Evolutionary conservation across 1,140 invertebrate genomes (phyloP).

Genomic region (Meloidogyne hapla): DNA sequence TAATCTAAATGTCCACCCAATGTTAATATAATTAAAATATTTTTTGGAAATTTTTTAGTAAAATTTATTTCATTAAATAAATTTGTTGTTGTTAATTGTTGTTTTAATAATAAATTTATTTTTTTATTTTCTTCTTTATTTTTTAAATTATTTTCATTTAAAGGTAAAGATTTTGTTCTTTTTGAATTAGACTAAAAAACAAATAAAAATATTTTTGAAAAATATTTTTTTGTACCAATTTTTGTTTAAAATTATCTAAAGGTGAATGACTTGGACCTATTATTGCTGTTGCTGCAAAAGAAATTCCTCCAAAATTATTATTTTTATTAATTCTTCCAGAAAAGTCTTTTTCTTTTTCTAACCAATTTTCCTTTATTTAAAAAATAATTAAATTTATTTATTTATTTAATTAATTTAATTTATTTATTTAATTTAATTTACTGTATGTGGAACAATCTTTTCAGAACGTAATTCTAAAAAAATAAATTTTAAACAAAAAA

Average conservation of each 20-base stretch:
- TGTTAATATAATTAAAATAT: constrained; percentile 6
- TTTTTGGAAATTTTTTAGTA: neutral
- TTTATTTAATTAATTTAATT: constrained; percentile 42
- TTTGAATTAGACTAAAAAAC: too few species aligned
- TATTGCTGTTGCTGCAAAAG: too few species aligned
- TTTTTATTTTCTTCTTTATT: neutral
- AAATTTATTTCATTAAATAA: neutral
- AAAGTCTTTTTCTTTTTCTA: constrained; percentile 34
- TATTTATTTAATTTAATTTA: constrained; percentile 33
- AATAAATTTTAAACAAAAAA: neutral
- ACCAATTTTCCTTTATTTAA: constrained; percentile 44
- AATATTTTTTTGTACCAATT: too few species aligned
- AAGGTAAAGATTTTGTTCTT: too few species aligned
- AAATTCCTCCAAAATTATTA: constrained; percentile 5
- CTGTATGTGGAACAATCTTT: constrained; percentile 62
- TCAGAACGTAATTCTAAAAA: constrained; percentile 54
- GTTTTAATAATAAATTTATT: neutral
- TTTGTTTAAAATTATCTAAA: too few species aligned
- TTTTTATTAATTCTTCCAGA: neutral
- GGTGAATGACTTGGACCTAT: too few species aligned
- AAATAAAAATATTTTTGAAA: too few species aligned
- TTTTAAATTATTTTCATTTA: neutral
- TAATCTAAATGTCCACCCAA: neutral
- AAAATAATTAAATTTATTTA: constrained; percentile 12
- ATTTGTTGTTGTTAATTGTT: neutral